Base-by-base conservation (phyloP, 64 coral and sea anemone genomes). In the Pocillopora damicornis region DNA sequence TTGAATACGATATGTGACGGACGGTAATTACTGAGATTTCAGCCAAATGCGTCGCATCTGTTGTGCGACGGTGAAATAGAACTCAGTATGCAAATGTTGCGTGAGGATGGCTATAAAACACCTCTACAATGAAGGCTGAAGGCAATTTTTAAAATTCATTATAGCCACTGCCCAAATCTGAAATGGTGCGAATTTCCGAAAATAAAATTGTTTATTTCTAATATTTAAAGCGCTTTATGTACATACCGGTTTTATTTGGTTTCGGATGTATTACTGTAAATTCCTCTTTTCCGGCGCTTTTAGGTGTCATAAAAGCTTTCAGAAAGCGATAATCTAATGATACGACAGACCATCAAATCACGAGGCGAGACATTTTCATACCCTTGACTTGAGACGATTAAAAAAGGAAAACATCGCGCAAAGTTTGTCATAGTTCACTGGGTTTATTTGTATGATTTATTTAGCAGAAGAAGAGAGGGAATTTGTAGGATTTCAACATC, bases 291-390 rank as follows among this genome's bases (percentile, higher is more conserved):
- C 81, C 81, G 81, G 81, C 57, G 64, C 64, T 85, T 85, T 85
- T 17, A 85, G 81, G 81, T 85, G 81, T 85, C 81, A 85, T 66
- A 67, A 85, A 85, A 85, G 81, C 81, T 85, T 85, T 85, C 37
- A 85, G 81, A 85, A 72, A 85, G 64, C 81, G 81, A 85, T 85
- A 85, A 85, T 85, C 81, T 85, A 85, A 42, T 72, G 81, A 85
- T 85, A 85, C 81, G 81, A 85, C 81, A 71, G 38, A 72, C 36
- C 38, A 71, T 85, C 81, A 85, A 85, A 65, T 8, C 10, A 20
- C 65, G 22, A 85, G 81, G 51, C 81, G 56, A 73, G 81, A 85
- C 81, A 58, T 58, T 57, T 73, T 85, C 81, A 51, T 72, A 85
- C 35, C 64, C 64, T 85, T 85, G 65, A 68, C 64, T 85, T 42